Evolutionary conservation across 2,113 vertebrate species (phyloP).

Genomic region (Nannospalax galili): DNA sequence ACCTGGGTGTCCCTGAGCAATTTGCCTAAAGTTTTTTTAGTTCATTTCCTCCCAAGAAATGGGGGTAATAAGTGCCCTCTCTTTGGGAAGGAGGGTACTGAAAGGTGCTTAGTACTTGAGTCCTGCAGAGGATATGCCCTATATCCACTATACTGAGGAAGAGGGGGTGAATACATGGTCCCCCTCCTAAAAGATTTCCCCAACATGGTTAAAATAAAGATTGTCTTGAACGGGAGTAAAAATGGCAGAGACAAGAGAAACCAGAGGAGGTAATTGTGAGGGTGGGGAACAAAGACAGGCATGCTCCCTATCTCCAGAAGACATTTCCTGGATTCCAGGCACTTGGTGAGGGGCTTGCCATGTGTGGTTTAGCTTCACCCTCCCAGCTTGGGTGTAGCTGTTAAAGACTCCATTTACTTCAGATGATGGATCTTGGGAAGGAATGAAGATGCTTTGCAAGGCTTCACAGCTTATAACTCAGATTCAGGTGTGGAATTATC

Average conservation of each 20-base stretch:
- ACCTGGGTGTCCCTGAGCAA: not conserved
- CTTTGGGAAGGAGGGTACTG: not conserved
- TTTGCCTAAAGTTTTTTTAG: not conserved
- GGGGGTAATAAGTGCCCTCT: not conserved
- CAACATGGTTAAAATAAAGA: not conserved
- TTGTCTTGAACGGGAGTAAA: not conserved
- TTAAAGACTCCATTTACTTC: not conserved
- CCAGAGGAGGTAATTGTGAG: rapidly evolving
- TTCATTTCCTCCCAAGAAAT: not conserved
- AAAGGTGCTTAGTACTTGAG: not conserved
- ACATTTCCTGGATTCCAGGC: not conserved
- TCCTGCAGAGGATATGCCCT: not conserved
- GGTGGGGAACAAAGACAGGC: not conserved
- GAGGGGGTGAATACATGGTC: not conserved
- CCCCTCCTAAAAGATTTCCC: not conserved
- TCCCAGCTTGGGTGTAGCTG: not conserved
- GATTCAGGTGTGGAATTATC: not conserved
- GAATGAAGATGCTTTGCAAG: not conserved
- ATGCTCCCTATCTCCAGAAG: rapidly evolving
- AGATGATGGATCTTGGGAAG: not conserved
- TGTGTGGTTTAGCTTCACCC: not conserved
- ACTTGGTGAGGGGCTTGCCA: not conserved
- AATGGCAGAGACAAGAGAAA: not conserved
- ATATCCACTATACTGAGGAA: rapidly evolving
- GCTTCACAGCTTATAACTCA: not conserved